These are phyloP conservation scores for Penelope pileata DNA, from an alignment of 2,113 vertebrate species.

Conservation along the genomic window DNA sequence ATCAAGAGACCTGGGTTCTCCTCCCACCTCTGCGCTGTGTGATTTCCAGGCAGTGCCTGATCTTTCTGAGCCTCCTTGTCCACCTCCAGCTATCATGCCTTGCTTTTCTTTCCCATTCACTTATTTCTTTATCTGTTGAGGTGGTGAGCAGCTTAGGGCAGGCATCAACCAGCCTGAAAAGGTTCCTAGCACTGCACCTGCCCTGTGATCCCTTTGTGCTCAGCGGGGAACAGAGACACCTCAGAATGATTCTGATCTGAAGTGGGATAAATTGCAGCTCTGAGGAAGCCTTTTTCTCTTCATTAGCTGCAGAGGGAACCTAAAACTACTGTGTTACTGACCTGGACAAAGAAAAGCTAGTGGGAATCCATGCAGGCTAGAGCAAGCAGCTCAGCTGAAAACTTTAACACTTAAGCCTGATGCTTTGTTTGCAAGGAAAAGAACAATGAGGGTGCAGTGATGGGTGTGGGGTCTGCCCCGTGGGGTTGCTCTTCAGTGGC, in stretches of 20 bases:
- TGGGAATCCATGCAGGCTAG: not conserved
- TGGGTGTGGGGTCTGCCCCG: not conserved
- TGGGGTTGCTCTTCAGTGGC: not conserved
- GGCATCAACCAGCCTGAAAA: not conserved
- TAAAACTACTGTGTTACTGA: not conserved
- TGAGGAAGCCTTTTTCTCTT: not conserved
- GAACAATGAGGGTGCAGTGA: not conserved
- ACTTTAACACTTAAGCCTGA: conserved; percentile 15
- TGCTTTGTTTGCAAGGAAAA: not conserved
- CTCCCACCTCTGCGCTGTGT: not conserved
- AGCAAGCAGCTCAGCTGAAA: conserved; percentile 47
- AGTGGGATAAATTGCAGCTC: conserved; percentile 23
- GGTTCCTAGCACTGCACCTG: not conserved
- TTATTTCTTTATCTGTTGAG: not conserved
- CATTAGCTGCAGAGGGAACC: not conserved
- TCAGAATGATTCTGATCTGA: not conserved
- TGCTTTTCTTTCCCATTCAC: not conserved
- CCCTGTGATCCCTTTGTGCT: not conserved
- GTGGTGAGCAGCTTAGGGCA: not conserved
- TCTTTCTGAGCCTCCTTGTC: not conserved
- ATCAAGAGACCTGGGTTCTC: not conserved
- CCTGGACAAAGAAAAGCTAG: conserved; percentile 26
- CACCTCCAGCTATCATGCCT: not conserved
- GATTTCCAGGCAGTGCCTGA: not conserved
- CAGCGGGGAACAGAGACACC: not conserved